Evolutionary conservation across 30 jellyfish, hydroid and myxozoan species (phyloP).

Genomic region (Pseudorhiza aurosa): DNA sequence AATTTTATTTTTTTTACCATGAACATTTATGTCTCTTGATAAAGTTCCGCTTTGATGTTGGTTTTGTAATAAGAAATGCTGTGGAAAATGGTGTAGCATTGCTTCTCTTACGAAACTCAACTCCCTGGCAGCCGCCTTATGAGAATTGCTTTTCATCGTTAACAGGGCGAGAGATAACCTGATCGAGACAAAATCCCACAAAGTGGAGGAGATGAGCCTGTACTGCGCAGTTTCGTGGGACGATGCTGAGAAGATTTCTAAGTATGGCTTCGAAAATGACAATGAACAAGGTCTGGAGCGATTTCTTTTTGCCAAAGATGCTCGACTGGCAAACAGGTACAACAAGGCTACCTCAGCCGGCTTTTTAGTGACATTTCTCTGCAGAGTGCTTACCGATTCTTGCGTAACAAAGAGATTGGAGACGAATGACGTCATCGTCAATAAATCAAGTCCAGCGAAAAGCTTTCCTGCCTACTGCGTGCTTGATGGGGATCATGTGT

Average conservation of each 20-base stretch:
- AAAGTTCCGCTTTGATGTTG: too few relatives aligned
- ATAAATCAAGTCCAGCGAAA: not conserved
- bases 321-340: slow-evolving; percentile 26
- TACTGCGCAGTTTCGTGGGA: slow-evolving; percentile 22
- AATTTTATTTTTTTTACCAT: too few relatives aligned
- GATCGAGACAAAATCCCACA: slow-evolving; percentile 2
- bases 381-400: slow-evolving; percentile 37
- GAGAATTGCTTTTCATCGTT: too few relatives aligned
- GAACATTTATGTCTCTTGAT: too few relatives aligned
- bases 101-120: too few relatives aligned
- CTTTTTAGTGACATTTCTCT: slow-evolving; percentile 24
- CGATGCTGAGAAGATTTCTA: slow-evolving; percentile 24
- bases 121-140: too few relatives aligned
- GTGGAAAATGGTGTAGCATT: too few relatives aligned
- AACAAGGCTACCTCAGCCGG: slow-evolving; percentile 25
- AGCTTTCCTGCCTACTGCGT: slow-evolving; percentile 2
- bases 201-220: slow-evolving; percentile 26
- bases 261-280: slow-evolving; percentile 36
- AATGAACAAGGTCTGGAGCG: not conserved
- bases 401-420: slow-evolving; percentile 17
- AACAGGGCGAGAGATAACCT: slow-evolving; percentile 49
- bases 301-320: slow-evolving; percentile 42
- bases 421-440: not conserved
- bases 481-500: slow-evolving; percentile 37
- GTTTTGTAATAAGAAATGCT: too few relatives aligned